A percentile compares a stretch with the other conserved stretches of the same genome.
These are phyloP conservation scores for Hypena proboscidalis DNA, from an alignment of 2,888 invertebrate genomes.

Conservation along the genomic window DNA sequence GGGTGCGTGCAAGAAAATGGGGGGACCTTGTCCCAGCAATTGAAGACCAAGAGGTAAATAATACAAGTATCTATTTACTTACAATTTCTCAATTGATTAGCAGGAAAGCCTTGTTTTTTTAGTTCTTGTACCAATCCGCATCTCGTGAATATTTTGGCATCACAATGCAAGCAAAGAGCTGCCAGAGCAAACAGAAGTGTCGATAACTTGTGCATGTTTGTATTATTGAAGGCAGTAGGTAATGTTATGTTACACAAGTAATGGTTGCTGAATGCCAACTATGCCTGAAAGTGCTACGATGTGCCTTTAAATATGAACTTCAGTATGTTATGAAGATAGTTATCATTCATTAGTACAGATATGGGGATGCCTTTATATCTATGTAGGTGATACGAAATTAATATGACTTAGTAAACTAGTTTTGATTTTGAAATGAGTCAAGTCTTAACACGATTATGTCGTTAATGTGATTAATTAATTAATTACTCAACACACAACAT, in stretches of 20 bases:
- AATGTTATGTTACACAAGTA: background rate
- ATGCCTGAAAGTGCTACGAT: background rate
- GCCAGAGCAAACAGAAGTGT: conserved; percentile 1
- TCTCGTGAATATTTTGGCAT: conserved; percentile 12
- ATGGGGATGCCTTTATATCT: conserved; percentile 7
- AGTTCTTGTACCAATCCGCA: conserved; percentile 14
- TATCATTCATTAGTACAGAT: background rate
- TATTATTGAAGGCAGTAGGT: conserved; percentile 5
- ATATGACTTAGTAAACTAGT: no score
- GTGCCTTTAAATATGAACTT: background rate
- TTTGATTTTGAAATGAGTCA: no score
- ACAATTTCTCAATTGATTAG: conserved; percentile 32
- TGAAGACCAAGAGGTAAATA: no score
- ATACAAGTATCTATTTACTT: no score
- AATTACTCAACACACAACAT: no score
- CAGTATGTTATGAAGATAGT: background rate
- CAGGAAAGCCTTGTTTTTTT: conserved; percentile 15
- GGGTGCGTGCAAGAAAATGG: no score
- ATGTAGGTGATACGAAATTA: background rate
- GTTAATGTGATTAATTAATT: no score
- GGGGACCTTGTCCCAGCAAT: no score
- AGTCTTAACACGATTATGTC: no score
- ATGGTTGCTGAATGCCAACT: background rate
- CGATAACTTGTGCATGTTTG: conserved; percentile 5
- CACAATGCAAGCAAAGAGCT: conserved; percentile 3